phyloP scores from a whole-genome alignment of 2,113 vertebrate species.

The Pterocles burchelli region DNA sequence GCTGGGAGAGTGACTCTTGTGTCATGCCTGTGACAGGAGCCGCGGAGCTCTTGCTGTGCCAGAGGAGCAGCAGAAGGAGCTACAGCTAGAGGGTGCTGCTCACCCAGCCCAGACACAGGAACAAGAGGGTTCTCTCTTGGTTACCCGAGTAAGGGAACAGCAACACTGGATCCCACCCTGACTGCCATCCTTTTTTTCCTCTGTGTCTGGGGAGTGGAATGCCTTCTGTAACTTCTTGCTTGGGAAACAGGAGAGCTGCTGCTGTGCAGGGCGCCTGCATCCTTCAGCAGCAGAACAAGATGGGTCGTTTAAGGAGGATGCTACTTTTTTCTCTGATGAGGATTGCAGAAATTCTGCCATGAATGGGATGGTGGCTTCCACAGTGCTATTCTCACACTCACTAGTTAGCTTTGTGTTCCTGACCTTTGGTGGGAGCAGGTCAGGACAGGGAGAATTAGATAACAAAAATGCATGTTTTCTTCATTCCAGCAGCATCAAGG shows the following conservation, averaged over 20 bases:
- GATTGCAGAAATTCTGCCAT: neutral
- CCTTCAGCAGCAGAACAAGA: neutral
- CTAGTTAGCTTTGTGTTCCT: neutral
- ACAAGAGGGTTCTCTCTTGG: neutral
- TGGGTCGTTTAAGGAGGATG: neutral
- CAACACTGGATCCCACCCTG: neutral
- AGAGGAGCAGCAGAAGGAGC: neutral
- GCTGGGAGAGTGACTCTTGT: neutral
- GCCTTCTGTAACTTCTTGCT: neutral
- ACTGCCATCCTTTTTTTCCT: too few relatives aligned
- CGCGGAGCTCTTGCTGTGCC: neutral
- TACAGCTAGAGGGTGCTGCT: conserved; percentile 10
- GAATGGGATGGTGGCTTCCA: neutral
- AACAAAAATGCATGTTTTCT: neutral
- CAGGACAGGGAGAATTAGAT: neutral
- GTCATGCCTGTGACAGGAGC: neutral
- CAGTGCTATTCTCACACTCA: neutral
- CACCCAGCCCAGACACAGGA: neutral
- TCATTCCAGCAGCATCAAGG: neutral
- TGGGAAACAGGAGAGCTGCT: neutral
- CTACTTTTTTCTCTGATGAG: neutral
- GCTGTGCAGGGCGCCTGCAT: neutral
- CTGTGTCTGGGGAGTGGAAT: neutral
- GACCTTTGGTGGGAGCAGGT: neutral
- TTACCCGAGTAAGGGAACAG: neutral